Evolutionary conservation across 2,113 vertebrate genomes (phyloP), one percentile per base, ranked within the genome.

Genomic region (Vombatus ursinus): DNA sequence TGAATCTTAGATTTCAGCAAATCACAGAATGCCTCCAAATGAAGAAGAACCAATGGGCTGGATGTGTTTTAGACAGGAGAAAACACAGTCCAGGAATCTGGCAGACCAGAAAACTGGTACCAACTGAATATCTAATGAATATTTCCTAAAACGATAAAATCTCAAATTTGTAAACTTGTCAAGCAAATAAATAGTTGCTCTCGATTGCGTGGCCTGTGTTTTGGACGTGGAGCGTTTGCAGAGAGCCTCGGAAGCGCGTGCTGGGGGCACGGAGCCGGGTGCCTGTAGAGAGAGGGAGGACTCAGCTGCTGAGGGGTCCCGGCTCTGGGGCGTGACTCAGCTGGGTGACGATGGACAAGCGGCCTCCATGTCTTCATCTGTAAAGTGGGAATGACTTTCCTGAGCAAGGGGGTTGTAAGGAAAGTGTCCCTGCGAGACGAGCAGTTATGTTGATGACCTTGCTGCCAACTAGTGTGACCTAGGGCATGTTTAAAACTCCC

Each of bases 61-160:
- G 94, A 98, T 98, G 98, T 98, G 98, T 98, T 99, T 98, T 98
- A 98, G 98, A 98, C 98, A 98, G 96, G 51, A 93, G 96, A 94
- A 97, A 93, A 96, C 93, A 97, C 96, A 89, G 96, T 94, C 97
- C 96, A 50, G 93, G 98, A 98, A 97, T 94, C 7, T 92, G 91
- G 92, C 93, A 91, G 98, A 44, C 92, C 96, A 90, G 96, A 97
- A 94, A 92, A 68, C 54, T 89, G 97, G 96, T 90, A 98, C 95
- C 95, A 95, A 23, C n/a, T 53, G 96, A 96, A 90, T 98, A 93
- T 98, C 98, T 98, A 98, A 96, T 98, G 97, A 97, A 89, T 98
- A 95, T 97, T 97, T 98, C 96, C 96, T 97, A 94, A 96, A 92
- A 23, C 23, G 68, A 77, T 93, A 95, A 97, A 53, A 89, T 92